These are phyloP conservation scores for Penelope pileata DNA, from an alignment of 2,113 vertebrate genomes.

Conservation along the genomic window DNA sequence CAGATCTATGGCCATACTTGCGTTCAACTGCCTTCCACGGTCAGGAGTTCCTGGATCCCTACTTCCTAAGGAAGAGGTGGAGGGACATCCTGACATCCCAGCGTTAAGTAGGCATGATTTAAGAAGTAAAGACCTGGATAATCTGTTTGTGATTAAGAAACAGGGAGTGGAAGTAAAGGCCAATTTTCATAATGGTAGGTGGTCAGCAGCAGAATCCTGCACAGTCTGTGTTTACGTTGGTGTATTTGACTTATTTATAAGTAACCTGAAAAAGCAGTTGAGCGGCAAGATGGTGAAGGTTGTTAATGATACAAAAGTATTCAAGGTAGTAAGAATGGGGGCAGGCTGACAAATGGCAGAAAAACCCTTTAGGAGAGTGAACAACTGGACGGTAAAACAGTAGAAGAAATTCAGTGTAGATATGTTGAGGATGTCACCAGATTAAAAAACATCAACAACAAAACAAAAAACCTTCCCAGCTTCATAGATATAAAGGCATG, in stretches of 20 bases:
- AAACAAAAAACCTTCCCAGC: not conserved
- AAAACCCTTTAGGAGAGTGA: not conserved
- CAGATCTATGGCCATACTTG: not conserved
- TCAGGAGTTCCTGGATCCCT: not conserved
- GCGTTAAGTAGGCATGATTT: not conserved
- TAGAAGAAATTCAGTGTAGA: not conserved
- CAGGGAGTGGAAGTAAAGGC: not conserved
- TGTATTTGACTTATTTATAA: not conserved
- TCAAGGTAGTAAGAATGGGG: not conserved
- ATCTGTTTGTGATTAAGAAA: not conserved
- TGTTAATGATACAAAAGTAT: not conserved
- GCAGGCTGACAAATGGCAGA: not conserved
- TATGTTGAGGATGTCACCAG: not conserved
- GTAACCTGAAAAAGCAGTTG: not conserved
- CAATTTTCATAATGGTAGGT: not conserved
- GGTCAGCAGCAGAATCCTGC: not conserved
- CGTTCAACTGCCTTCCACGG: not conserved
- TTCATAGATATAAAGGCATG: not conserved
- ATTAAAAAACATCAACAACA: not conserved
- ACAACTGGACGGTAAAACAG: not conserved
- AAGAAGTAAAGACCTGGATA: not conserved
- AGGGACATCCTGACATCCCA: not conserved
- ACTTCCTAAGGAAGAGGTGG: not conserved
- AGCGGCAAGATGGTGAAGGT: not conserved
- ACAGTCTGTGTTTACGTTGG: not conserved